Evolutionary conservation across 2,888 invertebrate species (phyloP), one percentile per base, ranked within the genome.

Genomic region (Caenorhabditis parvicauda): DNA sequence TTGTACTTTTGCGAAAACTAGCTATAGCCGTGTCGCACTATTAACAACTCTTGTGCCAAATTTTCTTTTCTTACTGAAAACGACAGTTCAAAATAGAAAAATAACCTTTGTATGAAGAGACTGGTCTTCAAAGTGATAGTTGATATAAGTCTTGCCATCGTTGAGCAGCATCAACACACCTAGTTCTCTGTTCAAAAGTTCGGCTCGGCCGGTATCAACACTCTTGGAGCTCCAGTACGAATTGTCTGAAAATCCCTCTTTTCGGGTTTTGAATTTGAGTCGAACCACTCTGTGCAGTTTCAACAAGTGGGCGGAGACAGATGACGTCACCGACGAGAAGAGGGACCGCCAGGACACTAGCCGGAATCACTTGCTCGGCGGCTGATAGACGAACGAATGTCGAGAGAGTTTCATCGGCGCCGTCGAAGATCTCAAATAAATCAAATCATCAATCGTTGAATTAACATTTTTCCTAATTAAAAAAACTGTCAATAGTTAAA

Each of bases 351-450:
- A 49, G 35, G 7, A 60, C 57, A 19, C 45, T 32, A 4, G 29
- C 25, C 7, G 68, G 68, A 0, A 68, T 35, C 4, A 68, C 43
- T 5, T 60, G 55, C 27, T 65, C 67, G 3, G 59, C 51, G 3
- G 67, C 70, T 1, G 64, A 57, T 14, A 76, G 46, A n/a, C 74
- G 66, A 19, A 75, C 47, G 50, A 68, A 76, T 5, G 72, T 60
- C 6, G 63, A 46, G 17, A 67, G 35, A 17, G 60, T 41, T 7
- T 54, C 37, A 35, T 67, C 59, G n/a, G 48, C 48, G 12, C 70
- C 44, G 43, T 75, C 75, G 57, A 67, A 71, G 17, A 76, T 71
- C 38, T 64, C 38, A 49, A 65, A n/a, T n/a, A 25, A 32, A 4
- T 19, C 24, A 19, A 24, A n/a, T 17, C 7, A 14, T 17, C 35